Evolutionary conservation across 2,888 invertebrate genomes (phyloP).

Genomic region (Steinernema carpocapsae): DNA sequence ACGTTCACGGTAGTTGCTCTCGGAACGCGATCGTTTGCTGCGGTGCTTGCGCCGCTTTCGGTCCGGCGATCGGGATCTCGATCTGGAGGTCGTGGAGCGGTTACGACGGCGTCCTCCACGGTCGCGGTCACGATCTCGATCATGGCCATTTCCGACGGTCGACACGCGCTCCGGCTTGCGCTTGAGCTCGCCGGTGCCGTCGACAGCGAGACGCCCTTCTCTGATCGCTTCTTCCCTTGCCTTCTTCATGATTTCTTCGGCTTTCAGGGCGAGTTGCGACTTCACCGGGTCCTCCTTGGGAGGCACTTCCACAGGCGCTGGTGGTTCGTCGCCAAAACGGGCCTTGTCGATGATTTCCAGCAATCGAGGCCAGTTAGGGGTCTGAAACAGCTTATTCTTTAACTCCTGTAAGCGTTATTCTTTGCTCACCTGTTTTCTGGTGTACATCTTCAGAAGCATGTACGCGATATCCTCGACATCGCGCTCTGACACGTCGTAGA

Average conservation of each 20-base stretch:
- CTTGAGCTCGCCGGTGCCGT: conserved; percentile 2
- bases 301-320: conserved; percentile 36
- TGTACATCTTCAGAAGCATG: conserved; percentile 57
- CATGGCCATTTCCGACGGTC: neutral
- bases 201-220: conserved; percentile 38
- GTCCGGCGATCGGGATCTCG: neutral
- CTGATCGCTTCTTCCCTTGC: conserved; percentile 43
- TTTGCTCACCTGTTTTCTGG: conserved; percentile 52
- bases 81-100: neutral
- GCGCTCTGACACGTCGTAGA: conserved; percentile 62
- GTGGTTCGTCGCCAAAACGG: conserved; percentile 42
- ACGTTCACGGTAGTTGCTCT: neutral
- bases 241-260: conserved; percentile 34
- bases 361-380: conserved; percentile 46
- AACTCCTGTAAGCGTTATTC: neutral
- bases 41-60: neutral
- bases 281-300: conserved; percentile 35
- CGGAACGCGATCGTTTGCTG: neutral
- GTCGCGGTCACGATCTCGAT: neutral
- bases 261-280: conserved; percentile 43
- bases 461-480: conserved; percentile 59
- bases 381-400: conserved; percentile 23
- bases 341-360: conserved; percentile 30
- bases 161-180: neutral
- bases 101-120: neutral